These are phyloP conservation scores for Aspidapion aeneum DNA, from an alignment of 2,888 invertebrate species.

Conservation along the genomic window DNA sequence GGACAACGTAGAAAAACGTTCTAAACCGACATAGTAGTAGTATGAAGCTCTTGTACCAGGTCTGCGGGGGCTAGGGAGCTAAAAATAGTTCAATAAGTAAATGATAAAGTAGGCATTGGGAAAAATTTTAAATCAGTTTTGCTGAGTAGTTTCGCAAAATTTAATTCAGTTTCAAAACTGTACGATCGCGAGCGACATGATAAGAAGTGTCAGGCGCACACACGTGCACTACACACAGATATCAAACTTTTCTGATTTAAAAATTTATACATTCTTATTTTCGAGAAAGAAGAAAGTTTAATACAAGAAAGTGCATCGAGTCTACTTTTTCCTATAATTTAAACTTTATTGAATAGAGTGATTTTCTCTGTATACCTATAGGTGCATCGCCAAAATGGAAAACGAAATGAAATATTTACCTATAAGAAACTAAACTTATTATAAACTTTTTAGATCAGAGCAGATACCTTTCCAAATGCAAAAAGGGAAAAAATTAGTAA, in stretches of 20 bases:
- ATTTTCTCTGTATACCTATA: constrained; percentile 26
- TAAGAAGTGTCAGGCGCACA: background rate
- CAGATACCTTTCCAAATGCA: too few species aligned
- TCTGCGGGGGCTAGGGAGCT: too few species aligned
- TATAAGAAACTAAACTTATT: constrained; percentile 25
- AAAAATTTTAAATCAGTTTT: too few species aligned
- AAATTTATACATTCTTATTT: constrained; percentile 21
- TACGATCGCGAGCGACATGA: background rate
- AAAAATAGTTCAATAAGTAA: too few species aligned
- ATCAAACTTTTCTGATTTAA: constrained; percentile 22
- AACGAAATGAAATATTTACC: constrained; percentile 21
- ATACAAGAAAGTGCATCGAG: constrained; percentile 23
- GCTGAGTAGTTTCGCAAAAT: background rate
- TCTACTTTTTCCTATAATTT: constrained; percentile 22
- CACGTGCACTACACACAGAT: too few species aligned
- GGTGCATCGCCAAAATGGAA: constrained; percentile 20
- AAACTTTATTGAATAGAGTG: constrained; percentile 27
- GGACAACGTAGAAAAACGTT: too few species aligned
- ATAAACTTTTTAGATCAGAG: constrained; percentile 23
- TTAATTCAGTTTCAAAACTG: background rate
- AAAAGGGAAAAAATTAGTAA: too few species aligned
- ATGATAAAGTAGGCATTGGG: too few species aligned
- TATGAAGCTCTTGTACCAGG: too few species aligned
- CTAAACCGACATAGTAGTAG: too few species aligned
- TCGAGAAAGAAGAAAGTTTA: constrained; percentile 15